Percentiles rank a stretch among this genome's conserved stretches.
These are phyloP conservation scores for Whitmania pigra DNA, from an alignment of 1,140 invertebrate genomes.

Conservation along the genomic window DNA sequence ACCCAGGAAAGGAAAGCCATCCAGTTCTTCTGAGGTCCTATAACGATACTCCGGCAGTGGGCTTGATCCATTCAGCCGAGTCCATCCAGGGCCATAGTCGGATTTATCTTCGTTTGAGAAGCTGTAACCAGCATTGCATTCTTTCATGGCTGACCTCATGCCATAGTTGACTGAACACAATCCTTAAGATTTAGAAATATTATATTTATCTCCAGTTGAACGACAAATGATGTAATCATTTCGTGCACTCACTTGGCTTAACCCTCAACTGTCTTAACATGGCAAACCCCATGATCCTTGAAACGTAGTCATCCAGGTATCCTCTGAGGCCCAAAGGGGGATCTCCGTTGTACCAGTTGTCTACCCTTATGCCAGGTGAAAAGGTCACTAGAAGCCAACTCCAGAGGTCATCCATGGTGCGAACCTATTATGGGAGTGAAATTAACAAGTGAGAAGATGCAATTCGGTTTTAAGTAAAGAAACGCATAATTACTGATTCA, in stretches of 20 bases:
- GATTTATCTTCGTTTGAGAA: conserved; percentile 34
- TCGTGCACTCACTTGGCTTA: conserved; percentile 31
- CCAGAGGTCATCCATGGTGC: conserved; percentile 42
- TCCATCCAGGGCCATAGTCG: conserved; percentile 37
- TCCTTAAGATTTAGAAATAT: conserved; percentile 26
- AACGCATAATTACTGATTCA: too few relatives aligned
- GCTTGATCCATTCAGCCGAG: conserved; percentile 25
- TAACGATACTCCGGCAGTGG: conserved; percentile 21
- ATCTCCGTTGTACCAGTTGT: conserved; percentile 46
- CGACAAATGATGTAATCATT: too few relatives aligned
- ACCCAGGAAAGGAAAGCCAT: conserved; percentile 45
- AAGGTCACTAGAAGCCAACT: conserved; percentile 42
- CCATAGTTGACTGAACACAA: conserved; percentile 32
- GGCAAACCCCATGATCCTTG: conserved; percentile 48
- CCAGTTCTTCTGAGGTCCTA: conserved; percentile 33
- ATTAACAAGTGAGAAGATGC: too few relatives aligned
- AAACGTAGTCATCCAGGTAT: conserved; percentile 46
- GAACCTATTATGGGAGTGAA: conserved; percentile 28
- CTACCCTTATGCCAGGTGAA: conserved; percentile 42
- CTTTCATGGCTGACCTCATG: conserved; percentile 30
- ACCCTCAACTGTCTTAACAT: conserved; percentile 45
- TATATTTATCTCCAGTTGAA: neutral
- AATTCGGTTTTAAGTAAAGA: too few relatives aligned
- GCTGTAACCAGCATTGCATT: conserved; percentile 37
- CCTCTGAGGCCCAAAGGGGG: conserved; percentile 45